Percentiles rank a stretch among this genome's conserved stretches.
These are phyloP conservation scores for Sapajus apella DNA, from an alignment of 2,113 vertebrate genomes.

Conservation along the genomic window DNA sequence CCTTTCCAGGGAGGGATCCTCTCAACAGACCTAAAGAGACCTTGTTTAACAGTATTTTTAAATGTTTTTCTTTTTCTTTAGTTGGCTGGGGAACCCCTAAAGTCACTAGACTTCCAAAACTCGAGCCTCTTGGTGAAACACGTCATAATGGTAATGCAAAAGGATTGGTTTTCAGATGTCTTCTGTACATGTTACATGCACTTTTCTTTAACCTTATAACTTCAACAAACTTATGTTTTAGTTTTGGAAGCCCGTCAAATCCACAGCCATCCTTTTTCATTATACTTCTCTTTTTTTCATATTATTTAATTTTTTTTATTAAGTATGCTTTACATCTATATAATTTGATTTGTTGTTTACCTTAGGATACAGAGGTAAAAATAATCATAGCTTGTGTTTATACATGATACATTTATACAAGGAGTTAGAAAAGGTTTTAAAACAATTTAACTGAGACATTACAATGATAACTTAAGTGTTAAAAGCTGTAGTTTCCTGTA, in stretches of 20 bases:
- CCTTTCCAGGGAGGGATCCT: constrained; percentile 29
- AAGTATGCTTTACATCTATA: neutral
- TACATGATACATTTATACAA: neutral
- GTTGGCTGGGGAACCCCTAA: constrained; percentile 90
- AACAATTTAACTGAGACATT: neutral
- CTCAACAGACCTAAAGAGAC: neutral
- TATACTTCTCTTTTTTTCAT: constrained; percentile 57
- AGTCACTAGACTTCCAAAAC: constrained; percentile 89
- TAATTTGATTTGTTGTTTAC: constrained; percentile 53
- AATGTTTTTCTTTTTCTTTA: constrained; percentile 85
- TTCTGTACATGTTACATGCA: constrained; percentile 52
- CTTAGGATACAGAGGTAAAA: constrained; percentile 22
- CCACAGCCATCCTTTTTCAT: constrained; percentile 74
- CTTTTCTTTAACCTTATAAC: constrained; percentile 56
- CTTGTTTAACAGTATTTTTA: constrained; percentile 65
- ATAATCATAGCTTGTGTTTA: constrained; percentile 17
- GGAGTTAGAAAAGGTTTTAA: neutral
- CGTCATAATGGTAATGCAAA: constrained; percentile 86
- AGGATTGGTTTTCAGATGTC: constrained; percentile 21
- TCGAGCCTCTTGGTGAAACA: constrained; percentile 88
- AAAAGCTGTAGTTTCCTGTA: neutral
- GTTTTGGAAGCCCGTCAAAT: constrained; percentile 58
- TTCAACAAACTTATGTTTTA: constrained; percentile 47
- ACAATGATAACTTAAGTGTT: neutral
- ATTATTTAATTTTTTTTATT: constrained; percentile 1